Percentiles rank a stretch among this genome's conserved stretches.
Conservation (phyloP, 2,888 invertebrate species). For the Brenthis ino region DNA sequence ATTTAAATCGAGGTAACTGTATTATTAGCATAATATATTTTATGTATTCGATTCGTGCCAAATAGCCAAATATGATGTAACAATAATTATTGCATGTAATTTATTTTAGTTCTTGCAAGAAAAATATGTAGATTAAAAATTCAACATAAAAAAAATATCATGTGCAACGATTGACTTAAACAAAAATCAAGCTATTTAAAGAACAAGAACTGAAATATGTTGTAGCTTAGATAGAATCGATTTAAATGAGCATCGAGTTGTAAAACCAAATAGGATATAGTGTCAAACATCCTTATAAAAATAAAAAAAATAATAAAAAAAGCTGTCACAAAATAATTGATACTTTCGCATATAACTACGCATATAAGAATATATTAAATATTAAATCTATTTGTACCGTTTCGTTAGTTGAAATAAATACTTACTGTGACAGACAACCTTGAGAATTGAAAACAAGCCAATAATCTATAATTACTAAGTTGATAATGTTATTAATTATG, state of each 20-base stretch:
- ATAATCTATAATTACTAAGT: constrained; percentile 16
- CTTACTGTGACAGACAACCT: constrained; percentile 9
- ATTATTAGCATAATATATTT: too few species aligned
- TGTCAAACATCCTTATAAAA: constrained; percentile 12
- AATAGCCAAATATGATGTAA: too few species aligned
- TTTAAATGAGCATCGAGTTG: background rate
- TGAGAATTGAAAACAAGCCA: constrained; percentile 15
- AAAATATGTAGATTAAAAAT: too few species aligned
- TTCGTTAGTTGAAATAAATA: background rate
- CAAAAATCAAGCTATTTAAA: too few species aligned
- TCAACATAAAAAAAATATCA: too few species aligned
- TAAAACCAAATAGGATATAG: background rate
- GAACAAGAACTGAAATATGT: too few species aligned
- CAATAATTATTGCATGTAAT: too few species aligned
- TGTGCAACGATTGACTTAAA: too few species aligned
- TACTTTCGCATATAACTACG: background rate
- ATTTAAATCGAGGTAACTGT: too few species aligned
- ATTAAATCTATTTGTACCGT: constrained; percentile 6
- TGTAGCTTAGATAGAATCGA: too few species aligned
- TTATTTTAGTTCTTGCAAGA: too few species aligned
- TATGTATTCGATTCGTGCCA: too few species aligned
- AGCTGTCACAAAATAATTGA: constrained; percentile 7
- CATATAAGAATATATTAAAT: constrained; percentile 5
- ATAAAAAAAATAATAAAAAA: background rate
- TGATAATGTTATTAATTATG: constrained; percentile 15